Evolutionary conservation across 2,797 vertebrate genomes (phyloP).

Genomic region (Siniperca scherzeri): DNA sequence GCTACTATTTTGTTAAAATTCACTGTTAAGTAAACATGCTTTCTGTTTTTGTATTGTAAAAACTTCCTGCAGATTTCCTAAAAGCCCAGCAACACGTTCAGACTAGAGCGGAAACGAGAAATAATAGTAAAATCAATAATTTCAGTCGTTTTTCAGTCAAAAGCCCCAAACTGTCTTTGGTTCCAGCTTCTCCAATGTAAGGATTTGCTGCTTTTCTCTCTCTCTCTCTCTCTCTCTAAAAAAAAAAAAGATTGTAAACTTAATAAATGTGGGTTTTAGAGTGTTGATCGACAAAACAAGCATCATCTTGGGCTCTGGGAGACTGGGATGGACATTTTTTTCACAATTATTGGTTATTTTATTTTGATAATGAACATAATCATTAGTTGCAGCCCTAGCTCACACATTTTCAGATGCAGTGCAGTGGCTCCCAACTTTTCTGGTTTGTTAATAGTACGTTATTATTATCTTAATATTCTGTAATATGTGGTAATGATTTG

Average conservation of each 20-base stretch:
- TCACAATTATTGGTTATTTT: not conserved
- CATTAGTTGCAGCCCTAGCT: not conserved
- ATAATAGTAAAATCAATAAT: no score
- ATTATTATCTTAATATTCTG: no score
- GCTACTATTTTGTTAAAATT: no score
- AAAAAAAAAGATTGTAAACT: not conserved
- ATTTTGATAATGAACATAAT: not conserved
- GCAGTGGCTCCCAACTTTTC: no score
- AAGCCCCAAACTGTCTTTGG: not conserved
- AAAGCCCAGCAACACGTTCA: not conserved
- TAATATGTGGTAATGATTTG: no score
- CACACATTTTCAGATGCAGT: no score
- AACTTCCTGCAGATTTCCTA: not conserved
- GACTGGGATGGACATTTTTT: not conserved
- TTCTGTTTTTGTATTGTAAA: not conserved
- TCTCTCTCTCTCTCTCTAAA: no score
- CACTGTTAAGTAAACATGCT: not conserved
- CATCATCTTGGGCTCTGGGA: not conserved
- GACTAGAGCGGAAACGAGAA: not conserved
- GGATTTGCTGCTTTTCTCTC: not conserved
- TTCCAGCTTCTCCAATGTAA: not conserved
- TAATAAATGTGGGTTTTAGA: not conserved
- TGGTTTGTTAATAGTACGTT: no score
- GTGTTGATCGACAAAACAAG: not conserved
- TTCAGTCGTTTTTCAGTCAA: not conserved